Evolutionary conservation across 2,797 vertebrate species (phyloP).

Genomic region (Muraenolepis orangiensis): DNA sequence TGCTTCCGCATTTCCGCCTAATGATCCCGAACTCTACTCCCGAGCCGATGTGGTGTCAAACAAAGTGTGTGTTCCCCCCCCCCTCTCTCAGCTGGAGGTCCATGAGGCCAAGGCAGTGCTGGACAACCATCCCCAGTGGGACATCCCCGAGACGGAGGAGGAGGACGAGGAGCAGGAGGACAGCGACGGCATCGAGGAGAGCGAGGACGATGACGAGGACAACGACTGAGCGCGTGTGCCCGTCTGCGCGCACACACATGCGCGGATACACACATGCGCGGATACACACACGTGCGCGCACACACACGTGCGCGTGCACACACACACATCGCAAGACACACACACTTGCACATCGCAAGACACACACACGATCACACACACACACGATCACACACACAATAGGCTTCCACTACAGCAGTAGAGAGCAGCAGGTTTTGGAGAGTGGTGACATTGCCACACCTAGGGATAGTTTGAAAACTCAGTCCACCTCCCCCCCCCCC

Average conservation of each 20-base stretch:
- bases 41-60: background rate
- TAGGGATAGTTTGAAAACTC: conserved; percentile 51
- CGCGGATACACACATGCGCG: background rate
- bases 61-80: background rate
- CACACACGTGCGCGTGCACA: background rate
- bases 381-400: conserved; percentile 21
- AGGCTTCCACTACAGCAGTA: conserved; percentile 19
- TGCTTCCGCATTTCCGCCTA: background rate
- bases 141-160: conserved; percentile 91
- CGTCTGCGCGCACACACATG: background rate
- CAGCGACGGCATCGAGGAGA: conserved; percentile 98
- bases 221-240: conserved; percentile 74
- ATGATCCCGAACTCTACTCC: background rate
- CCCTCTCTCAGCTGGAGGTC: conserved; percentile 86
- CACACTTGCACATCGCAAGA: conserved; percentile 21
- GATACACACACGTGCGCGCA: conserved; percentile 5
- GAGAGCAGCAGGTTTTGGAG: conserved; percentile 19
- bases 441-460: conserved; percentile 26
- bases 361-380: conserved; percentile 2
- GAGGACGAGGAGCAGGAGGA: conserved; percentile 98
- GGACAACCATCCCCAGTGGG: conserved; percentile 99
- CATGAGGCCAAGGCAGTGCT: conserved; percentile 96
- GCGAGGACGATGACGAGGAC: conserved; percentile 95
- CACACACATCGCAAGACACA: conserved; percentile 5
- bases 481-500: conserved; percentile 31